Evolutionary conservation across 2,888 invertebrate genomes (phyloP).

Genomic region (Macrosiphum euphorbiae): DNA sequence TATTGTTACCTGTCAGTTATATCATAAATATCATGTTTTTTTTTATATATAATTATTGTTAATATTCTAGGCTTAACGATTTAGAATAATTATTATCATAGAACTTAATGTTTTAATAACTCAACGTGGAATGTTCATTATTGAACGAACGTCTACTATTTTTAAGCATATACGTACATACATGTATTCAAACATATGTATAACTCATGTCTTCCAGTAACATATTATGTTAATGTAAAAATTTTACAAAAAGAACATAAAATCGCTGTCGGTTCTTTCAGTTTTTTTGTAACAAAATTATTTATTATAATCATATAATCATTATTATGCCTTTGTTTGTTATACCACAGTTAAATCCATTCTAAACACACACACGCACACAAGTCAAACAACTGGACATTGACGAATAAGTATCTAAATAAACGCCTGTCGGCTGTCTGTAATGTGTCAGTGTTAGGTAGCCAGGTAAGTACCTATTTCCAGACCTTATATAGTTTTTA

Average conservation of each 20-base stretch:
- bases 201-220: conserved; percentile 64
- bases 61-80: conserved; percentile 42
- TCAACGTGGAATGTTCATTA: conserved; percentile 42
- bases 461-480: too few species aligned
- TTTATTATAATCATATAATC: conserved; percentile 54
- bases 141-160: conserved; percentile 46
- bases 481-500: too few species aligned
- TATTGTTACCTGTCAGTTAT: background rate
- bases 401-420: background rate
- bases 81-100: conserved; percentile 48
- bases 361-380: background rate
- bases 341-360: background rate
- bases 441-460: background rate
- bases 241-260: conserved; percentile 41
- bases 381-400: background rate
- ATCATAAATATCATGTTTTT: background rate
- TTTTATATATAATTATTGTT: background rate
- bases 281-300: conserved; percentile 62
- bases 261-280: conserved; percentile 55
- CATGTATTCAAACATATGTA: conserved; percentile 47
- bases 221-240: conserved; percentile 44
- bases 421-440: background rate
- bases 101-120: conserved; percentile 35
- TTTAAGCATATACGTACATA: conserved; percentile 48
- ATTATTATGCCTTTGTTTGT: conserved; percentile 27